A percentile compares a stretch with the other conserved stretches of the same genome.
Conservation (phyloP, 1,140 invertebrate species). For the Heterodera carotae region DNA sequence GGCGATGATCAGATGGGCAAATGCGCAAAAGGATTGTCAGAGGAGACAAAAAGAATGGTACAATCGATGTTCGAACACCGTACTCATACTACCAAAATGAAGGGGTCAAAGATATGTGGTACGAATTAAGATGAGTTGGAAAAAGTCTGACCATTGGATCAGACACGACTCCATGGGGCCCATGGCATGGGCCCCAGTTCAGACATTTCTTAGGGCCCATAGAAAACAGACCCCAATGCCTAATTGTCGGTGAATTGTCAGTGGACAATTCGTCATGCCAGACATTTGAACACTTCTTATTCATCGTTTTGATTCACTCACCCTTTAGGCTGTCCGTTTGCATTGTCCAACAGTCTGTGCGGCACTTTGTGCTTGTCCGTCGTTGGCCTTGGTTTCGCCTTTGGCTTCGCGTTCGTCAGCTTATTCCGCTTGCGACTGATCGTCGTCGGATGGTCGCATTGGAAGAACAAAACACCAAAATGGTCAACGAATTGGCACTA, state of each 20-base stretch:
- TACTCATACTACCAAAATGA: neutral
- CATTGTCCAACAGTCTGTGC: slow-evolving; percentile 53
- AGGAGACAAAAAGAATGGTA: slow-evolving; percentile 48
- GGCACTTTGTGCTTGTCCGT: slow-evolving; percentile 25
- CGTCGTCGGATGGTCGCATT: slow-evolving; percentile 33
- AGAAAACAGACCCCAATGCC: too few species aligned
- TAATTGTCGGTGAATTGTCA: too few species aligned
- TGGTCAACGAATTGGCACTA: slow-evolving; percentile 5
- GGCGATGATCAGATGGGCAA: slow-evolving; percentile 54
- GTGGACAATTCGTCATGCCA: too few species aligned
- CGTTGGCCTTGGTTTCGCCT: slow-evolving; percentile 30
- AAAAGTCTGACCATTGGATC: too few species aligned
- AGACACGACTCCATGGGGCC: too few species aligned
- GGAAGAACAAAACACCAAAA: slow-evolving; percentile 23
- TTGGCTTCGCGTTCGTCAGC: slow-evolving; percentile 32
- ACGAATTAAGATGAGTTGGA: too few species aligned
- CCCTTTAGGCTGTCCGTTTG: slow-evolving; percentile 43
- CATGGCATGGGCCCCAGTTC: too few species aligned
- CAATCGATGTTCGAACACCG: neutral
- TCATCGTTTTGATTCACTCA: neutral
- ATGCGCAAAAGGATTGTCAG: slow-evolving; percentile 20
- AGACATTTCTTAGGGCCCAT: too few species aligned
- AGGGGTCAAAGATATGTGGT: too few species aligned
- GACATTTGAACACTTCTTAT: neutral
- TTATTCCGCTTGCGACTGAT: slow-evolving; percentile 43